Base-by-base conservation (phyloP, 1,140 invertebrate genomes). In the Medauroidea extradentata region DNA sequence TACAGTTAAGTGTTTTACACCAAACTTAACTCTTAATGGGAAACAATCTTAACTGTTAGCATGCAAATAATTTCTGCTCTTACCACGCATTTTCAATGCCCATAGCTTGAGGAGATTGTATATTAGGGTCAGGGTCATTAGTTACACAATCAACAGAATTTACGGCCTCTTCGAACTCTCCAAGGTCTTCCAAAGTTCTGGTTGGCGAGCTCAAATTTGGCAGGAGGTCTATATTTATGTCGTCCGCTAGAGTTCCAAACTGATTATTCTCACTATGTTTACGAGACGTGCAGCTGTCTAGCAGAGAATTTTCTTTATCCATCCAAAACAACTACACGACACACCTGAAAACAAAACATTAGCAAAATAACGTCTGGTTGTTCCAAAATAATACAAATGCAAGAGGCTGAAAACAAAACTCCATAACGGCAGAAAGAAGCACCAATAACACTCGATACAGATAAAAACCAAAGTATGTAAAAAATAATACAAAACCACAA, bases 1-100 rank as follows among this genome's bases (percentile, higher is more conserved):
- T n/a, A n/a, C n/a, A n/a, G n/a, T n/a, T n/a, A n/a, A n/a, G n/a
- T n/a, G n/a, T n/a, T n/a, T n/a, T n/a, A n/a, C n/a, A n/a, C n/a
- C n/a, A n/a, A n/a, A n/a, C n/a, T n/a, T n/a, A n/a, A n/a, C n/a
- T n/a, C n/a, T n/a, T n/a, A n/a, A n/a, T n/a, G n/a, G n/a, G n/a
- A n/a, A n/a, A n/a, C n/a, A n/a, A n/a, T n/a, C n/a, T n/a, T n/a
- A n/a, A n/a, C n/a, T n/a, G n/a, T n/a, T n/a, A n/a, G n/a, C n/a
- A n/a, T n/a, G n/a, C n/a, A n/a, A n/a, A n/a, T n/a, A n/a, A n/a
- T n/a, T n/a, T n/a, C n/a, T n/a, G n/a, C n/a, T n/a, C 65, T 64
- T 50, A 75, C 75, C 75, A 77, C 60, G 72, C 75, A 63, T 76
- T 74, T 66, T 76, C 75, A 57, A 77, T 72, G 57, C 75, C 74